Percentiles rank a stretch among this genome's conserved stretches.
These are phyloP conservation scores for Mimachlamys varia DNA, from an alignment of 2,888 invertebrate genomes.

Conservation along the genomic window DNA sequence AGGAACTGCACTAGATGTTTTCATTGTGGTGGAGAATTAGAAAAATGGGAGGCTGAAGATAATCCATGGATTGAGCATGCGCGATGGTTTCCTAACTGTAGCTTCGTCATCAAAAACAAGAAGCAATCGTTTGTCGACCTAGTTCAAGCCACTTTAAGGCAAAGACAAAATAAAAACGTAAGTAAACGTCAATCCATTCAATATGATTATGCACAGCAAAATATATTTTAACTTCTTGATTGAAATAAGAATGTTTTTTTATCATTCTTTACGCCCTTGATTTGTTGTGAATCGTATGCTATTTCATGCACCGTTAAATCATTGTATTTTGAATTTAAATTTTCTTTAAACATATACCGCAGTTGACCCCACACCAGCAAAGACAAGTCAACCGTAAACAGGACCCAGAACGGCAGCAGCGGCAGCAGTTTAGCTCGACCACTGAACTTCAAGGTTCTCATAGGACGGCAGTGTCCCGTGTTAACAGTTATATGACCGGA, in stretches of 20 bases:
- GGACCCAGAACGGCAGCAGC: background rate
- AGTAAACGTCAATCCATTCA: background rate
- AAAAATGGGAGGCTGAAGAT: background rate
- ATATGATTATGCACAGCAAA: no score
- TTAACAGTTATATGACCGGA: background rate
- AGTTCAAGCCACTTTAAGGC: background rate
- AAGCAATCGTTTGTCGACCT: background rate
- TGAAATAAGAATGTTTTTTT: no score
- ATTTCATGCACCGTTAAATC: no score
- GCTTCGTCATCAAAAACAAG: background rate
- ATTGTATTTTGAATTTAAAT: no score
- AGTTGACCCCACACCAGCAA: no score
- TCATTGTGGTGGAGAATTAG: background rate
- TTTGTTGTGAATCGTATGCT: no score
- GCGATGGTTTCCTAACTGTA: background rate
- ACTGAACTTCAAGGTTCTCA: background rate
- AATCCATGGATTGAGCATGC: background rate
- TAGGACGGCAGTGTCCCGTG: background rate
- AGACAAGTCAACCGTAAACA: background rate
- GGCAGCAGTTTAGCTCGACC: background rate
- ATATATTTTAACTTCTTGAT: no score
- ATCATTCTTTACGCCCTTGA: no score
- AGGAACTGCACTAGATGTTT: background rate
- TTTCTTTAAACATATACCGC: no score
- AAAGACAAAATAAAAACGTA: background rate